These are phyloP conservation scores for Cephalophus harveyi DNA, from an alignment of 2,113 vertebrate species.

Conservation along the genomic window DNA sequence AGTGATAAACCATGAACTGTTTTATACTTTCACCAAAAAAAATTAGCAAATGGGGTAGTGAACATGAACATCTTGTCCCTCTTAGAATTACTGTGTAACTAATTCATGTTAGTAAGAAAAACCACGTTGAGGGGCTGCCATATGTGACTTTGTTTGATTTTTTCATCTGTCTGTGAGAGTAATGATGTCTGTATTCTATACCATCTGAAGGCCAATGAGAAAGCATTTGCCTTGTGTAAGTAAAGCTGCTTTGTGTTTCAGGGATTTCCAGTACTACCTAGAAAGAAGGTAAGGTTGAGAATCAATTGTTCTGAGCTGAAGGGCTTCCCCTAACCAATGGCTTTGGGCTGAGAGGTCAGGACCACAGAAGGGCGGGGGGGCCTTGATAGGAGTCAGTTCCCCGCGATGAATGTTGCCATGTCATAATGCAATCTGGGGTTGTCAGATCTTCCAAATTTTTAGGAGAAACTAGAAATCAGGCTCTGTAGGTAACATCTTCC, in stretches of 20 bases:
- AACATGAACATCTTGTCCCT: neutral
- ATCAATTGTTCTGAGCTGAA: neutral
- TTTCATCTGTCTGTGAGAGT: neutral
- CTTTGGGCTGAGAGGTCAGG: rapidly evolving
- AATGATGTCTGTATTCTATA: neutral
- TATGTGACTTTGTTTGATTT: neutral
- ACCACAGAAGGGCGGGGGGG: rapidly evolving
- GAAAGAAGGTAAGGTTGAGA: neutral
- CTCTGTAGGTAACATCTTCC: neutral
- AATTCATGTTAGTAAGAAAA: neutral
- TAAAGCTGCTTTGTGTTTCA: neutral
- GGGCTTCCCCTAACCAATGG: neutral
- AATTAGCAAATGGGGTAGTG: neutral
- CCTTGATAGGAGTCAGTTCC: rapidly evolving
- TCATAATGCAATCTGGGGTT: neutral
- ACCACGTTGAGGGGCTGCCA: neutral
- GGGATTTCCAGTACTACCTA: no score
- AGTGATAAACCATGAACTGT: neutral
- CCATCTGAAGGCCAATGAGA: neutral
- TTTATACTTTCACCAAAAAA: neutral
- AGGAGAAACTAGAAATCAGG: neutral
- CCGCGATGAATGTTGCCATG: rapidly evolving
- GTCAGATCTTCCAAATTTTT: neutral
- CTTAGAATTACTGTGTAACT: neutral
- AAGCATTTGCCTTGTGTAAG: neutral